Evolutionary conservation across 2,113 vertebrate genomes (phyloP), one percentile per base, ranked within the genome.

Genomic region (Geococcyx californianus): DNA sequence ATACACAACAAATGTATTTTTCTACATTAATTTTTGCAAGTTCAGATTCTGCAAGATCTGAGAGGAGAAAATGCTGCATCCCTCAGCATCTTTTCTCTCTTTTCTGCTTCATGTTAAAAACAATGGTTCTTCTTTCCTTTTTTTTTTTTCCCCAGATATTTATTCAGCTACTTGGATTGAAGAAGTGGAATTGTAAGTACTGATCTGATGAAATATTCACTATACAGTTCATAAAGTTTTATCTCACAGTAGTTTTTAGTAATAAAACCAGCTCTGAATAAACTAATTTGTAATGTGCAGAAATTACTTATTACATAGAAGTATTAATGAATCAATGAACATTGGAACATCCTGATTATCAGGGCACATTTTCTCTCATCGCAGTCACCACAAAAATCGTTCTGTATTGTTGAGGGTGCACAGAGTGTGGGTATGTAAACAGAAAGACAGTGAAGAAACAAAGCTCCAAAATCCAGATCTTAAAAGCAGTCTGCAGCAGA

Each of bases 231-330:
- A 6, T 31, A 60, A 91, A 73, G 31, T 58, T 94, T 76, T 68
- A 12, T 49, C 40, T 34, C 77, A 14, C 0, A 0, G 8, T 40
- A 31, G 4, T 69, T 70, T 0, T 0, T 40, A 69, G 45, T 16
- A 76, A 44, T 62, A 47, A 84, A 82, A 33, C 11, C 16, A 60
- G 25, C 44, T 90, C 28, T 11, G 13, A 76, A 44, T 8, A 79
- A 51, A 72, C 33, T 18, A 33, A 40, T n/a, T 76, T 88, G 33
- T 60, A 73, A 73, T 29, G n/a, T 62, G 25, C 19, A 73, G 69
- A 77, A 83, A 59, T 79, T n/a, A 31, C 11, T 51, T 52, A n/a
- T 60, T 40, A 26, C 9, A n/a, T 4, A 87, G 56, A 64, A 72
- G 40, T 79, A 47, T 47, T 19, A 47, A 47, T 47, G 81, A 79